phyloP scores from a whole-genome alignment of 2,888 invertebrate species.

The Scaptomyza tumidula region DNA sequence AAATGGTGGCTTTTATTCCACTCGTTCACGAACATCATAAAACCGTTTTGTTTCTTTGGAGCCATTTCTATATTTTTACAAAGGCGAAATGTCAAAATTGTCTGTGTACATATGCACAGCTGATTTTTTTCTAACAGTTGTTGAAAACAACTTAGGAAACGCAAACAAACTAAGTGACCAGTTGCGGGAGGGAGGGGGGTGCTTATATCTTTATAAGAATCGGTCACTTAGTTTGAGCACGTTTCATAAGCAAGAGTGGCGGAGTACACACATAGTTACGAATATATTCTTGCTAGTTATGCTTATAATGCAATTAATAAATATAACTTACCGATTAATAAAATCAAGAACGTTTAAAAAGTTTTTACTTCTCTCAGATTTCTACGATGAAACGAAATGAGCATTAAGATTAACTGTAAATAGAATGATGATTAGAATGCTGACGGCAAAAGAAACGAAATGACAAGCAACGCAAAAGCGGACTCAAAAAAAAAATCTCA shows the following conservation, averaged over 20 bases:
- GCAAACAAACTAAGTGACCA: too few relatives aligned
- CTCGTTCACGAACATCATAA: constrained; percentile 77
- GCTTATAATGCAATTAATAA: too few relatives aligned
- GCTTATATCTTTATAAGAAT: too few relatives aligned
- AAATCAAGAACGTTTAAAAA: too few relatives aligned
- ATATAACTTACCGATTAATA: not conserved
- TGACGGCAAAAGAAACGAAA: not conserved
- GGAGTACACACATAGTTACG: too few relatives aligned
- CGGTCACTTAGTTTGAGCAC: too few relatives aligned
- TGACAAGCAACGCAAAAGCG: not conserved
- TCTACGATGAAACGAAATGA: too few relatives aligned
- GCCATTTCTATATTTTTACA: constrained; percentile 56
- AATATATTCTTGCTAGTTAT: too few relatives aligned
- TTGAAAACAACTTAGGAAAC: not conserved
- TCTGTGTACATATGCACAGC: not conserved
- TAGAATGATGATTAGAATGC: not conserved
- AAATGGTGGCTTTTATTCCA: constrained; percentile 70
- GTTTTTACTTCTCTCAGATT: too few relatives aligned
- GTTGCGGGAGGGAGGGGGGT: too few relatives aligned
- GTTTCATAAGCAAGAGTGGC: too few relatives aligned
- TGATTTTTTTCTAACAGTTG: not conserved
- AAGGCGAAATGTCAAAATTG: not conserved
- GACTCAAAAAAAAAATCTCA: not conserved
- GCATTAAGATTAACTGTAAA: not conserved
- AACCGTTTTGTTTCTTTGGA: constrained; percentile 71